Evolutionary conservation across 2,797 vertebrate species (phyloP).

Genomic region (Liasis olivaceus): DNA sequence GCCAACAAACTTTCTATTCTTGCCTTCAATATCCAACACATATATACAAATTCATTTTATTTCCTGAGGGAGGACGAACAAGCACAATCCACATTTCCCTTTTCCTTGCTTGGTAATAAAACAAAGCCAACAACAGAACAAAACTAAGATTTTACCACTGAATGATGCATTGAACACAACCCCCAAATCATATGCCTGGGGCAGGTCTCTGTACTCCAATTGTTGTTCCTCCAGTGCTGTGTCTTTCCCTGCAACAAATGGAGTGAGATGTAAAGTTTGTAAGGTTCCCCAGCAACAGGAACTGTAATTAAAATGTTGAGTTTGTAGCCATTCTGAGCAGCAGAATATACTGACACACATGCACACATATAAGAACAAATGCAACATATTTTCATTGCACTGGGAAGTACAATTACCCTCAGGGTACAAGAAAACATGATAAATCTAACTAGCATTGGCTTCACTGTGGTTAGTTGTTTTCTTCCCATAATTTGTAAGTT

Average conservation of each 20-base stretch:
- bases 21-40: neutral
- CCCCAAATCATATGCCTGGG: neutral
- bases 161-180: neutral
- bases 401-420: conserved; percentile 16
- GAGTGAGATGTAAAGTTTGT: neutral
- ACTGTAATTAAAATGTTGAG: neutral
- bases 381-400: conserved; percentile 3
- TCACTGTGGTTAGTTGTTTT: conserved; percentile 45
- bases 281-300: neutral
- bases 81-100: neutral
- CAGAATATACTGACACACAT: conserved; percentile 15
- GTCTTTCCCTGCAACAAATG: neutral
- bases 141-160: neutral
- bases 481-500: conserved; percentile 53
- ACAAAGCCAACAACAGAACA: neutral
- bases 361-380: neutral
- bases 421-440: conserved; percentile 33
- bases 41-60: neutral
- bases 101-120: neutral
- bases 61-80: neutral
- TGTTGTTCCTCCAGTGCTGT: neutral
- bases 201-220: neutral
- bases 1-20: neutral
- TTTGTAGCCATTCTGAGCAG: conserved; percentile 2
- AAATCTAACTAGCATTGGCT: conserved; percentile 35